phyloP scores from a whole-genome alignment of 2,797 vertebrate species.

The Hoplostethus atlanticus region DNA sequence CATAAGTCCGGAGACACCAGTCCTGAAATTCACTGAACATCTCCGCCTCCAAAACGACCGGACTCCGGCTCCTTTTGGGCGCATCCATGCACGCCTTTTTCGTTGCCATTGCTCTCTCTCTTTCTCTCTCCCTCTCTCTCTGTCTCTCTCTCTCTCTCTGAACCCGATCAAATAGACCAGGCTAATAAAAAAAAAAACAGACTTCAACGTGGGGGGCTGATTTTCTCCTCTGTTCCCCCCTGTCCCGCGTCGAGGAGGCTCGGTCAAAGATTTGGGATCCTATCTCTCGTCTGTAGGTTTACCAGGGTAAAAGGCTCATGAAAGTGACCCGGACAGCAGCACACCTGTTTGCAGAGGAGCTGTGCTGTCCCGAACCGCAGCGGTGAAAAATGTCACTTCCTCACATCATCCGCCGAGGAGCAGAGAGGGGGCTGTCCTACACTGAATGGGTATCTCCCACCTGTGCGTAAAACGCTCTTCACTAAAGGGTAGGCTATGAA shows the following conservation, averaged over 20 bases:
- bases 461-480: slow-evolving; percentile 84
- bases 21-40: slow-evolving; percentile 98
- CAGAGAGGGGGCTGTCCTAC: slow-evolving; percentile 86
- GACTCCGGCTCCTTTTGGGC: slow-evolving; percentile 87
- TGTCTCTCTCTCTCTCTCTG: slow-evolving; percentile 49
- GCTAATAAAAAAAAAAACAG: slow-evolving; percentile 74
- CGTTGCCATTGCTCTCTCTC: slow-evolving; percentile 83
- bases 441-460: slow-evolving; percentile 86
- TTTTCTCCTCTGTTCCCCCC: slow-evolving; percentile 69
- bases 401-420: slow-evolving; percentile 82
- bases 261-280: slow-evolving; percentile 68
- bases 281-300: slow-evolving; percentile 45
- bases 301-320: slow-evolving; percentile 49
- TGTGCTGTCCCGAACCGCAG: slow-evolving; percentile 88
- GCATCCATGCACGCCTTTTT: slow-evolving; percentile 88
- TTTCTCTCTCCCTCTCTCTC: slow-evolving; percentile 40
- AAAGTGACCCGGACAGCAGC: slow-evolving; percentile 85
- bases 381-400: slow-evolving; percentile 86
- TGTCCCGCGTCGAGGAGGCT: slow-evolving; percentile 79
- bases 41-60: slow-evolving; percentile 92
- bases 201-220: slow-evolving; percentile 61
- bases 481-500: slow-evolving; percentile 62
- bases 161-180: slow-evolving; percentile 69
- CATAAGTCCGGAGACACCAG: slow-evolving; percentile 98
- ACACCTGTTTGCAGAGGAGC: slow-evolving; percentile 94